Base-by-base conservation (phyloP, 2,797 vertebrate genomes). In the Falco rusticolus region DNA sequence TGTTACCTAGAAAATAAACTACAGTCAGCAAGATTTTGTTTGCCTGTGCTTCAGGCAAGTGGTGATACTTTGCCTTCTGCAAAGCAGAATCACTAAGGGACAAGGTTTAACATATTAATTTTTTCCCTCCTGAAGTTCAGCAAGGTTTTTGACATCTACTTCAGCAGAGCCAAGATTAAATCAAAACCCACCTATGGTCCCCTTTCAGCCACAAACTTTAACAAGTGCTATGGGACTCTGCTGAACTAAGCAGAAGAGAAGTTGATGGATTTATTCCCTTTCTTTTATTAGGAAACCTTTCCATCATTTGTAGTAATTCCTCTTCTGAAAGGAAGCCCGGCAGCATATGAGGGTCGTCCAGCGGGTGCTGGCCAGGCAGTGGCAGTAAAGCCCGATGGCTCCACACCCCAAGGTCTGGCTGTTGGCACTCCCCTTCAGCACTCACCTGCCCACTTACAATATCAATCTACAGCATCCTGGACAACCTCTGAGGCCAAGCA, bases 171-270 rank as follows among this genome's bases (percentile, higher is more conserved):
- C 83, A 91, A 76, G 51, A 87, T 65, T 88, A 88, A 87, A 89
- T 84, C 43, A 90, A 94, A 95, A 94, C 37, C 75, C 68, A 57
- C 51, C 68, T 76, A 69, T 1, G 4, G 70, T 90, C 74, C 87
- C 56, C 54, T 65, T 90, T 94, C 76, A 76, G 59, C 31, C 63
- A 82, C 77, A 77, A 84, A 84, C 57, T 89, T 97, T 72, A 91
- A 91, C 61, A 95, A 84, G 59, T 85, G 54, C 47, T 50, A 6
- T 15, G 79, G 84, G 61, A 77, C 50, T 70, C 21, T 56, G 43
- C 71, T 93, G 81, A 93, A 94, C 54, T 68, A 93, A 51, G 56
- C 47, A 89, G 65, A 94, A 77, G 16, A 75, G 57, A 84, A 16
- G 13, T 33, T 79, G 61, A 81, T 79, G 65, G 84, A 80, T 93